phyloP scores from a whole-genome alignment of 64 coral and sea anemone genomes.

The Pachyseris speciosa region DNA sequence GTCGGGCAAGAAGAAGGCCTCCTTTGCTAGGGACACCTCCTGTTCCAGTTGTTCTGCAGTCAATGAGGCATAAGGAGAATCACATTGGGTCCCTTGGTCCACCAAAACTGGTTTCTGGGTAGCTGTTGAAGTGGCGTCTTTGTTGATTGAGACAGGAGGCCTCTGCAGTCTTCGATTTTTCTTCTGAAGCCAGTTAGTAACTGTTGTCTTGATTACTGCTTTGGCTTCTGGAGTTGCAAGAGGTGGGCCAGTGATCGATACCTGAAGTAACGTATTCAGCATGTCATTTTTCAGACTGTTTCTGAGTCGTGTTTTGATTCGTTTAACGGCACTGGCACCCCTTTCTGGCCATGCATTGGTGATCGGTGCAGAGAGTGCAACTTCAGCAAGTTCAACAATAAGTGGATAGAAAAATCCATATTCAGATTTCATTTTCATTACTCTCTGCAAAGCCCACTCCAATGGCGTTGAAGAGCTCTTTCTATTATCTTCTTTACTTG shows the following conservation, averaged over 20 bases:
- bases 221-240: conserved; percentile 45
- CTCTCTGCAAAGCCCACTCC: not conserved
- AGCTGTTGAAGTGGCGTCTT: no score
- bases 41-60: conserved; percentile 72
- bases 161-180: conserved; percentile 57
- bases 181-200: conserved; percentile 38
- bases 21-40: conserved; percentile 65
- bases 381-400: conserved; percentile 37
- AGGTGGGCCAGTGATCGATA: no score
- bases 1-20: conserved; percentile 75
- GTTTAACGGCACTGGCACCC: conserved; percentile 55
- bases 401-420: conserved; percentile 36
- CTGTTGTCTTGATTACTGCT: conserved; percentile 40
- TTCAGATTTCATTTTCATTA: not conserved
- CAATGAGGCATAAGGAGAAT: conserved; percentile 75
- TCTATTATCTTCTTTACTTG: not conserved
- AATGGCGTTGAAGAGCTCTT: conserved; percentile 30
- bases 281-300: conserved; percentile 2
- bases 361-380: conserved; percentile 42
- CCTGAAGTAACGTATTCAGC: not conserved
- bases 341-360: conserved; percentile 52
- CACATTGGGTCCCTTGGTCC: conserved; percentile 56
- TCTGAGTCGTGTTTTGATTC: conserved; percentile 57
- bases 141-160: conserved; percentile 52
- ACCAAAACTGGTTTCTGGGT: no score